Percentiles rank a stretch among this genome's conserved stretches.
phyloP scores from a whole-genome alignment of 2,888 invertebrate species.

The Orgyia antiqua region DNA sequence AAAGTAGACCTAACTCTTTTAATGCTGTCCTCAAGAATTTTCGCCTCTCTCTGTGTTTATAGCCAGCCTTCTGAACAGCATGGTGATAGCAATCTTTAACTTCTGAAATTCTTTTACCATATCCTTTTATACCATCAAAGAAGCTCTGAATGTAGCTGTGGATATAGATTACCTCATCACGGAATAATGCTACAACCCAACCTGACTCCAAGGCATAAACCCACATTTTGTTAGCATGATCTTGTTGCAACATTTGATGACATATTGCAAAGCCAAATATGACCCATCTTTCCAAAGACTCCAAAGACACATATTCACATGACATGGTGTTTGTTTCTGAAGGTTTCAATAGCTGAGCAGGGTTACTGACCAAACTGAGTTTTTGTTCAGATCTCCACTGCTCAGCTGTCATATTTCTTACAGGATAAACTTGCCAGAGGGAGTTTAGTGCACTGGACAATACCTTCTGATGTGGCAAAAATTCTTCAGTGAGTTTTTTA shows the following conservation, averaged over 20 bases:
- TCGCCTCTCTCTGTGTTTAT: constrained; percentile 95
- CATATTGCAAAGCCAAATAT: constrained; percentile 96
- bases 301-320: constrained; percentile 97
- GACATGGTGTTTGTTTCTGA: constrained; percentile 97
- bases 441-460: constrained; percentile 92
- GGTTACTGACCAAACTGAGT: constrained; percentile 95
- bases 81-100: constrained; percentile 96
- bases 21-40: constrained; percentile 97
- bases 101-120: constrained; percentile 94
- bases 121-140: constrained; percentile 97
- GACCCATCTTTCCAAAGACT: constrained; percentile 97
- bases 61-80: constrained; percentile 93
- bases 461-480: constrained; percentile 94
- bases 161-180: constrained; percentile 98
- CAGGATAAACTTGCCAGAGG: constrained; percentile 90
- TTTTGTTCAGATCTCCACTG: constrained; percentile 96
- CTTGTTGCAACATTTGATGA: constrained; percentile 91
- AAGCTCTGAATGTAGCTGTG: constrained; percentile 95
- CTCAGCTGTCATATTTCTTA: constrained; percentile 94
- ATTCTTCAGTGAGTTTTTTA: constrained; percentile 97
- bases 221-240: constrained; percentile 93
- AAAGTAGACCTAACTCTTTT: constrained; percentile 95
- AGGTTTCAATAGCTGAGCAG: constrained; percentile 95
- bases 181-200: constrained; percentile 95
- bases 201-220: constrained; percentile 93